A percentile compares a stretch with the other conserved stretches of the same genome.
Evolutionary conservation across 1,140 invertebrate species (phyloP).

Genomic region (Hylyphantes graminicola): DNA sequence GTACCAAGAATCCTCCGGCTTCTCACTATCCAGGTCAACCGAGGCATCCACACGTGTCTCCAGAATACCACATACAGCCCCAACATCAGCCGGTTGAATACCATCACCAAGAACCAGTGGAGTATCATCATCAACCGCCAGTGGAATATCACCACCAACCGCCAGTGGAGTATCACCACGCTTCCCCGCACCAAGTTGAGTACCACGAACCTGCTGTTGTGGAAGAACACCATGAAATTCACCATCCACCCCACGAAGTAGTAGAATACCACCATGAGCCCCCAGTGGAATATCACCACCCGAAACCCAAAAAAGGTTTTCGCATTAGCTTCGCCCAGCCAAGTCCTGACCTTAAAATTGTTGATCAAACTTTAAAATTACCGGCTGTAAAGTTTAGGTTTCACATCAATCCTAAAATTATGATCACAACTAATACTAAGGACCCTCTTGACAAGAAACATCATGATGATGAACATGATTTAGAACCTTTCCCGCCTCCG

Average conservation of each 20-base stretch:
- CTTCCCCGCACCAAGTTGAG: constrained; percentile 7
- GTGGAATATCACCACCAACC: constrained; percentile 43
- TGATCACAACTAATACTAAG: constrained; percentile 53
- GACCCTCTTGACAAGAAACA: constrained; percentile 57
- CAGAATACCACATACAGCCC: constrained; percentile 20
- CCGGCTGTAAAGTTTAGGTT: constrained; percentile 54
- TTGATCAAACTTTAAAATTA: constrained; percentile 47
- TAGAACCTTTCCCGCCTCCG: constrained; percentile 58
- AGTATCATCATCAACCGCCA: constrained; percentile 43
- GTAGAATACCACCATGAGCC: constrained; percentile 18
- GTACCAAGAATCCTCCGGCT: neutral
- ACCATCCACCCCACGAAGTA: constrained; percentile 12
- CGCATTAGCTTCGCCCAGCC: constrained; percentile 37
- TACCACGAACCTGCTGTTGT: constrained; percentile 16
- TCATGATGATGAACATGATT: constrained; percentile 52
- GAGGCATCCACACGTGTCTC: neutral
- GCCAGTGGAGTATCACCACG: constrained; percentile 11
- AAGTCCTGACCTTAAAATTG: constrained; percentile 47
- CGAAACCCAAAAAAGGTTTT: constrained; percentile 28
- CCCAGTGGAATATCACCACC: constrained; percentile 13
- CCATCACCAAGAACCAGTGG: constrained; percentile 1
- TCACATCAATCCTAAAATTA: constrained; percentile 60
- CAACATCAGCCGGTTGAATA: constrained; percentile 31
- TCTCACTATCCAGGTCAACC: neutral
- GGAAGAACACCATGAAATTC: constrained; percentile 45